phyloP scores from a whole-genome alignment of 2,888 invertebrate species.

The Silvanus unidentatus region DNA sequence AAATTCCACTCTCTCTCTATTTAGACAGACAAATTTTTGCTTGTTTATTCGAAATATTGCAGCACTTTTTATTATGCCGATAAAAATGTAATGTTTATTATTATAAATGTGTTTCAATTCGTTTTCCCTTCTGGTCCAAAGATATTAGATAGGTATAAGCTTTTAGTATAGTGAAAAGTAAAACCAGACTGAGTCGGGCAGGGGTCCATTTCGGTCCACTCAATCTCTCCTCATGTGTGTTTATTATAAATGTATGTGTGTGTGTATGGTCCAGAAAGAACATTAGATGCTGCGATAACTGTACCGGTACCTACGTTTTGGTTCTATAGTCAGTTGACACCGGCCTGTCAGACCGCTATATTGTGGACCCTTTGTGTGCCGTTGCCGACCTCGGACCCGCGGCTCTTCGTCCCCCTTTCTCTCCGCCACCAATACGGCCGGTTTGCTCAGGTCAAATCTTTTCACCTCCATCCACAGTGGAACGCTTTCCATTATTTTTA shows the following conservation, averaged over 20 bases:
- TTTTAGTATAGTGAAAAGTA: background rate
- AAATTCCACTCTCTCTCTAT: no score
- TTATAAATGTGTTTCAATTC: no score
- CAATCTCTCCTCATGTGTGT: no score
- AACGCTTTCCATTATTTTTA: background rate
- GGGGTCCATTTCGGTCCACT: background rate
- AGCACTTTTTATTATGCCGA: no score
- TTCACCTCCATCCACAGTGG: slow-evolving; percentile 7
- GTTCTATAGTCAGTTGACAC: slow-evolving; percentile 35
- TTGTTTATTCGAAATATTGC: no score
- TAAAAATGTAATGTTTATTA: no score
- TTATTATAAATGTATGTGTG: no score
- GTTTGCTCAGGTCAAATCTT: slow-evolving; percentile 16
- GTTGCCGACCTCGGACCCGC: slow-evolving; percentile 30
- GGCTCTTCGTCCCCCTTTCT: slow-evolving; percentile 16
- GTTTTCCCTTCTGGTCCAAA: no score
- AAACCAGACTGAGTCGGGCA: background rate
- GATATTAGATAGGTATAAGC: no score
- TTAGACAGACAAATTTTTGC: no score
- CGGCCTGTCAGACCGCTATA: slow-evolving; percentile 34
- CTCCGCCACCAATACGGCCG: background rate
- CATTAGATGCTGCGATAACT: slow-evolving; percentile 37
- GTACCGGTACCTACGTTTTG: slow-evolving; percentile 28
- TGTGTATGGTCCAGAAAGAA: slow-evolving; percentile 18
- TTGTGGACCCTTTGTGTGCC: slow-evolving; percentile 33